A percentile compares a stretch with the other conserved stretches of the same genome.
Evolutionary conservation across 2,888 invertebrate genomes (phyloP).

Genomic region (Brassicogethes aeneus): DNA sequence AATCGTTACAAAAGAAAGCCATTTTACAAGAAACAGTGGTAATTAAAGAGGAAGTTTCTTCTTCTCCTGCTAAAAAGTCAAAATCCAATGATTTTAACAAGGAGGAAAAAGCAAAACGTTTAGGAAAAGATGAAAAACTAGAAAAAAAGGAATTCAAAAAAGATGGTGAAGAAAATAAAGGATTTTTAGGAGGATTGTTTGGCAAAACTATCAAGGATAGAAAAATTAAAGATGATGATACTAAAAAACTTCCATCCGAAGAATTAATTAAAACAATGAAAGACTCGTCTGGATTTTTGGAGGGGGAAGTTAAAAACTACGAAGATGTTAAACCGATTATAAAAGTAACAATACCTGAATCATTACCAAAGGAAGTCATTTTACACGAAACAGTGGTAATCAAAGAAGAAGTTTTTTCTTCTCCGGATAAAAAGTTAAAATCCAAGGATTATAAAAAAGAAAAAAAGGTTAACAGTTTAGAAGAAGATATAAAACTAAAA

Average conservation of each 20-base stretch:
- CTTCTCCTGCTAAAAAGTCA: neutral
- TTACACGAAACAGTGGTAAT: neutral
- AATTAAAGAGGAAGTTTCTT: neutral
- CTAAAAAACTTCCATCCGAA: neutral
- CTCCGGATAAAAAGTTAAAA: neutral
- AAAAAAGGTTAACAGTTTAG: neutral
- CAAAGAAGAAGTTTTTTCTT: neutral
- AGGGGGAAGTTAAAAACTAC: conserved; percentile 1
- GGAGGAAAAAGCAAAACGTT: conserved; percentile 9
- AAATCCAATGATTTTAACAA: neutral
- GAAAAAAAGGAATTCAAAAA: conserved; percentile 9
- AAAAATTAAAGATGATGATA: too few relatives aligned
- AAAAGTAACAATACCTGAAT: too few relatives aligned
- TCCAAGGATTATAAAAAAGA: too few relatives aligned
- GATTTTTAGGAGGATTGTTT: conserved; percentile 12
- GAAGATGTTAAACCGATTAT: neutral
- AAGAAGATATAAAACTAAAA: too few relatives aligned
- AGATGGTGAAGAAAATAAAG: neutral
- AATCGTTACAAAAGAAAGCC: neutral
- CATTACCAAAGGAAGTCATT: neutral
- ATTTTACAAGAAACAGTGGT: neutral
- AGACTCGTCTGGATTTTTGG: neutral
- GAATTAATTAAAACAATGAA: neutral
- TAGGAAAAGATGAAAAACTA: conserved; percentile 14
- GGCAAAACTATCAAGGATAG: conserved; percentile 13